These are phyloP conservation scores for Nomia melanderi DNA, from an alignment of 1,140 invertebrate species.

Conservation along the genomic window DNA sequence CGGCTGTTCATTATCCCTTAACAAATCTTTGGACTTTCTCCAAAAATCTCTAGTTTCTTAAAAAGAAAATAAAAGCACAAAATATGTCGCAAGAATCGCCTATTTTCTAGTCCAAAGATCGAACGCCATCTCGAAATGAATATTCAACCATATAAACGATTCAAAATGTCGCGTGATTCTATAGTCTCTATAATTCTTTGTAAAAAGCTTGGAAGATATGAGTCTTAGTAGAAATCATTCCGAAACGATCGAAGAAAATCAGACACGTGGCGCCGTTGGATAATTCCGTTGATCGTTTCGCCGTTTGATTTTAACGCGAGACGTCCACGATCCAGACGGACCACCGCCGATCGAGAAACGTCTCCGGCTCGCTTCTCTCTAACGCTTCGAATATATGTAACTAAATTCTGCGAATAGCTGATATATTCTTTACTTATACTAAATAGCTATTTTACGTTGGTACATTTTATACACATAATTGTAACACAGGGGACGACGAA, in stretches of 20 bases:
- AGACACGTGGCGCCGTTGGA: background rate
- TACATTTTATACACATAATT: slow-evolving; percentile 68
- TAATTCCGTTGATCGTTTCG: too few relatives aligned
- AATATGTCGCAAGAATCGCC: too few relatives aligned
- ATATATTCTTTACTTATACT: slow-evolving; percentile 61
- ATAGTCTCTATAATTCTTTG: background rate
- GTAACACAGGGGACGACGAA: slow-evolving; percentile 53
- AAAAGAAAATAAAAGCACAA: too few relatives aligned
- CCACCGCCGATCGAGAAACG: background rate
- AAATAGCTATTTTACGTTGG: slow-evolving; percentile 60
- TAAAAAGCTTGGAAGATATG: slow-evolving; percentile 13
- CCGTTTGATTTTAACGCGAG: background rate
- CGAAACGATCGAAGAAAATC: background rate
- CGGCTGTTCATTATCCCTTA: too few relatives aligned
- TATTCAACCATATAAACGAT: background rate
- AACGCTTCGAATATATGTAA: slow-evolving; percentile 38
- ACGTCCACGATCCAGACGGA: background rate
- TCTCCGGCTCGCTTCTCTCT: slow-evolving; percentile 1
- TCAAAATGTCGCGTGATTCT: background rate
- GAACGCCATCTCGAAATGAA: too few relatives aligned
- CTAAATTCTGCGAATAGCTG: slow-evolving; percentile 49
- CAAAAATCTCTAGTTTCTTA: too few relatives aligned
- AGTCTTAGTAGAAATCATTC: background rate
- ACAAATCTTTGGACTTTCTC: too few relatives aligned
- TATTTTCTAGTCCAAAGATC: too few relatives aligned